phyloP scores from a whole-genome alignment of 2,888 invertebrate genomes.

The Cantharis flavilabris region DNA sequence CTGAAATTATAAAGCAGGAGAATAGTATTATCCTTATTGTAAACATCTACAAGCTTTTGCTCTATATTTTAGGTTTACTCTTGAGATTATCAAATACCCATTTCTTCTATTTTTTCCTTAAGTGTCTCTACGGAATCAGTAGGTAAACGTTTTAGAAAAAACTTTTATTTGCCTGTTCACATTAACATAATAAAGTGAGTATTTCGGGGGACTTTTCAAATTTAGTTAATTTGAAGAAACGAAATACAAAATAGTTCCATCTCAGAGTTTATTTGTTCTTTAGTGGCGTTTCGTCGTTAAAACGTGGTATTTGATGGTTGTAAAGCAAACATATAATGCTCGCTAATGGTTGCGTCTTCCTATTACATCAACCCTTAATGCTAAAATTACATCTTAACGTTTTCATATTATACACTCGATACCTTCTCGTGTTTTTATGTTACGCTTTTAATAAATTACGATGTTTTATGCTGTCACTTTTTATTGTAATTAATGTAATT shows the following conservation, averaged over 20 bases:
- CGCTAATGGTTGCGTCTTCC: slow-evolving; percentile 10
- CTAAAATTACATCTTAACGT: not conserved
- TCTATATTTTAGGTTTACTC: not conserved
- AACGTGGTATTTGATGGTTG: not conserved
- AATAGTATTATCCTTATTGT: too few species aligned
- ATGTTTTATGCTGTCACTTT: not conserved
- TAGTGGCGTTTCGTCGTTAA: not conserved
- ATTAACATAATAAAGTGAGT: not conserved
- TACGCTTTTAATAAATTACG: not conserved
- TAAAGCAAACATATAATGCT: slow-evolving; percentile 8
- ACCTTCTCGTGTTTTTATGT: not conserved
- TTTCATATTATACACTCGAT: not conserved
- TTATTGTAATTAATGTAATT: not conserved
- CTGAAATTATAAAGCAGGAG: not conserved
- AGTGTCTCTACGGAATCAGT: not conserved
- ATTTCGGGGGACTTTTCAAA: not conserved
- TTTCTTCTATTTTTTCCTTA: not conserved
- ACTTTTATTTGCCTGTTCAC: not conserved
- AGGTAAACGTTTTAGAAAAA: not conserved
- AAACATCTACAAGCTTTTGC: not conserved
- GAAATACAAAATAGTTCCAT: not conserved
- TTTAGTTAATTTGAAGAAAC: not conserved
- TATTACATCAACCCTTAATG: slow-evolving; percentile 2
- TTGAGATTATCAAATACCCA: not conserved
- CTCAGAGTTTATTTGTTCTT: slow-evolving; percentile 10